A percentile compares a stretch with the other conserved stretches of the same genome.
phyloP scores from a whole-genome alignment of 1,140 invertebrate species.

The Anadara kagoshimensis region DNA sequence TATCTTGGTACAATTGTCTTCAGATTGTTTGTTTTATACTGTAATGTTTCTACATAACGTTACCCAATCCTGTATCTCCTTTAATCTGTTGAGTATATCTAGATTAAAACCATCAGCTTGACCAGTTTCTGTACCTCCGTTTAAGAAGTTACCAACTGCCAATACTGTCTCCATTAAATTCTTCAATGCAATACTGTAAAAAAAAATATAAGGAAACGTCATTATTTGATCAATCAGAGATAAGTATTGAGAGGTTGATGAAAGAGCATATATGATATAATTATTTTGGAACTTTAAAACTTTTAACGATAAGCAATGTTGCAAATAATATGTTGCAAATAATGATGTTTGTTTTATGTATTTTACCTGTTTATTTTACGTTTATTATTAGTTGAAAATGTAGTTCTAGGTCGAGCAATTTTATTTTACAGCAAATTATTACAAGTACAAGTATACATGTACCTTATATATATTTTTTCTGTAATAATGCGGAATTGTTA shows the following conservation, averaged over 20 bases:
- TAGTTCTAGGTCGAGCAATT: no score
- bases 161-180: slow-evolving; percentile 92
- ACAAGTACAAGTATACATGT: no score
- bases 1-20: no score
- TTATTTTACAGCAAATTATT: no score
- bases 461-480: no score
- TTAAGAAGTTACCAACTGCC: slow-evolving; percentile 92
- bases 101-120: slow-evolving; percentile 81
- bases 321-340: no score
- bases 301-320: neutral
- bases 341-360: neutral
- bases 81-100: slow-evolving; percentile 65
- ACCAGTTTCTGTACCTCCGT: slow-evolving; percentile 88
- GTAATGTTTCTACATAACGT: slow-evolving; percentile 24
- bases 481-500: no score
- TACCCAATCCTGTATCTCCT: slow-evolving; percentile 66
- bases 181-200: slow-evolving; percentile 79
- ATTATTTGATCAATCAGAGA: neutral
- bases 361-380: neutral
- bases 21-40: no score
- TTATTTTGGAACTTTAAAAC: neutral
- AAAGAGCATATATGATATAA: neutral
- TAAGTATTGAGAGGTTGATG: neutral
- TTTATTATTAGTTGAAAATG: no score
- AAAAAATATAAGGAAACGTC: neutral